A percentile compares a stretch with the other conserved stretches of the same genome.
phyloP scores from a whole-genome alignment of 2,888 invertebrate species.

The Iselma pallidipennis region DNA sequence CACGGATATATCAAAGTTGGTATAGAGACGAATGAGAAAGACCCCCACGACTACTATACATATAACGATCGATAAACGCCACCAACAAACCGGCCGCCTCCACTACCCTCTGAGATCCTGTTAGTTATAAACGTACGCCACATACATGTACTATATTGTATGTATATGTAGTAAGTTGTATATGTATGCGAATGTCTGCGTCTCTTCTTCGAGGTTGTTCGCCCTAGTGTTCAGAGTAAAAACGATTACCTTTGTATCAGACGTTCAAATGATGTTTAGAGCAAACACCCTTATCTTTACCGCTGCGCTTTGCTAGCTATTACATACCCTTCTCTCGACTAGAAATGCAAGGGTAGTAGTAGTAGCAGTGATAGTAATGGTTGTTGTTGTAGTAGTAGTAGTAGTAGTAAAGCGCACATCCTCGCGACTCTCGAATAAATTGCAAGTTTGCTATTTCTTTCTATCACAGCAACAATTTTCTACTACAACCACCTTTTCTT shows the following conservation, averaged over 20 bases:
- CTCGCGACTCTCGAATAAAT: constrained; percentile 23
- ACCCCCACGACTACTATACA: not conserved
- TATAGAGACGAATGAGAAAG: constrained; percentile 15
- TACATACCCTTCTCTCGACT: constrained; percentile 5
- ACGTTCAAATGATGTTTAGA: constrained; percentile 39
- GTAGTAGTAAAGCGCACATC: too few relatives aligned
- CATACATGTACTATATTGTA: not conserved
- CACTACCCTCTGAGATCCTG: constrained; percentile 12
- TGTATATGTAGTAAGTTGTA: too few relatives aligned
- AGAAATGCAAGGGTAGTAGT: not conserved
- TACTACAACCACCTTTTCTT: not conserved
- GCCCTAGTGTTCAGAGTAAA: constrained; percentile 31
- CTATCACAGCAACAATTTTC: not conserved
- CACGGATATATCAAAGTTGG: constrained; percentile 22
- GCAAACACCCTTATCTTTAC: constrained; percentile 37
- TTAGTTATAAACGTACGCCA: not conserved
- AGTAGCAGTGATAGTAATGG: too few relatives aligned
- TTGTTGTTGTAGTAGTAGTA: too few relatives aligned
- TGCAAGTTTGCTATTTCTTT: constrained; percentile 6
- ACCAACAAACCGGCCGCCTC: constrained; percentile 11
- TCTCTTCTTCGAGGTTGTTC: constrained; percentile 27
- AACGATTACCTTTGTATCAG: constrained; percentile 41
- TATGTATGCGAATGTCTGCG: constrained; percentile 19
- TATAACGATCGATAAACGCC: constrained; percentile 26
- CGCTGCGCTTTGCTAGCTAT: constrained; percentile 25